A percentile compares a stretch with the other conserved stretches of the same genome.
phyloP scores from a whole-genome alignment of 2,888 invertebrate genomes.

The Nysson spinosus region DNA sequence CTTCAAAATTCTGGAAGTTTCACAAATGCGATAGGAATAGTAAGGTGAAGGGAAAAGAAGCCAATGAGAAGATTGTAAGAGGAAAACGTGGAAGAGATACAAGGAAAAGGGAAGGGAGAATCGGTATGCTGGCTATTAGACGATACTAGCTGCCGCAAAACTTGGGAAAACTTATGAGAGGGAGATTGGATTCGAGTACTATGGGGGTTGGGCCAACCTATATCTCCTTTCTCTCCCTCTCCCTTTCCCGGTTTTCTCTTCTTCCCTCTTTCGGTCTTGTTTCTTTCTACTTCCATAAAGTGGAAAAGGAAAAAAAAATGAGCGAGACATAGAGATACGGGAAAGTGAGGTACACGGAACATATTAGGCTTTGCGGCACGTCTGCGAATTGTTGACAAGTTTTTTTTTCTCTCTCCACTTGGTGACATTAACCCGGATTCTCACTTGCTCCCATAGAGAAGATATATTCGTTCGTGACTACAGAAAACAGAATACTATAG shows the following conservation, averaged over 20 bases:
- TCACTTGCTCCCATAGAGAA: conserved; percentile 16
- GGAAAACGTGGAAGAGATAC: conserved; percentile 23
- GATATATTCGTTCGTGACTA: background rate
- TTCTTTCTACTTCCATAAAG: conserved; percentile 3
- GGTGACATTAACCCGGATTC: conserved; percentile 57
- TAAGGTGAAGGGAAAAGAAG: conserved; percentile 28
- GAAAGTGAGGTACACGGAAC: conserved; percentile 64
- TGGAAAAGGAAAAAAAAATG: conserved; percentile 16
- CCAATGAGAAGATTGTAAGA: background rate
- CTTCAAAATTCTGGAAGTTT: conserved; percentile 46
- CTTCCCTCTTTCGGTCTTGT: conserved; percentile 5
- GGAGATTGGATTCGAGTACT: conserved; percentile 67
- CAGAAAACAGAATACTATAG: conserved; percentile 18
- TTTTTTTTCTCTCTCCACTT: conserved; percentile 52
- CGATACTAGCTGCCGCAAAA: conserved; percentile 67
- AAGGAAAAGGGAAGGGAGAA: background rate
- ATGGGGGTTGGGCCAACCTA: conserved; percentile 42
- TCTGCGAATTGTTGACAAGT: conserved; percentile 65
- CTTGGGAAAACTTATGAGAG: conserved; percentile 72
- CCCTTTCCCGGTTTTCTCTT: conserved; percentile 1
- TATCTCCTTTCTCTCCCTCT: conserved; percentile 7
- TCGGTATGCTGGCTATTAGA: conserved; percentile 63
- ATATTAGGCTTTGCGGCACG: conserved; percentile 70
- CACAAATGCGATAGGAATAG: conserved; percentile 43
- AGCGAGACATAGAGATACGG: conserved; percentile 27